A percentile compares a stretch with the other conserved stretches of the same genome.
Conservation (phyloP, 2,113 vertebrate genomes). For the human (Homo sapiens) region DNA sequence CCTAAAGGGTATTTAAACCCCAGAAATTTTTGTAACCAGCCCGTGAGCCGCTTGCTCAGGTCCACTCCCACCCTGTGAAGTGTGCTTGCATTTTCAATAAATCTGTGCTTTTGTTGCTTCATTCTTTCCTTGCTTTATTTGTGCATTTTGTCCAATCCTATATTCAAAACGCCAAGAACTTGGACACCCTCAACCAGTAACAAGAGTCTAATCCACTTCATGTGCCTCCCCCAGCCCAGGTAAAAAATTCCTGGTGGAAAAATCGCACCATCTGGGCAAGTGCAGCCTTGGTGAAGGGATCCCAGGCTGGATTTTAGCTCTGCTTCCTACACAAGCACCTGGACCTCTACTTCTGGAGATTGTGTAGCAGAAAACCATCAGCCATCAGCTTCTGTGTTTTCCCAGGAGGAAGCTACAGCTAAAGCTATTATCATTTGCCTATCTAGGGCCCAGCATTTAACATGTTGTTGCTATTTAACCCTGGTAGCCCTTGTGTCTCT, state of each 20-base stretch:
- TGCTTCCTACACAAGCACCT: not conserved
- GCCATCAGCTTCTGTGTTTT: not conserved
- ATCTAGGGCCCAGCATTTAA: not conserved
- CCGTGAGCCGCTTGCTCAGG: no score
- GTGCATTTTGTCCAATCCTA: no score
- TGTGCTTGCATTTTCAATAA: no score
- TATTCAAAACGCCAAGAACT: no score
- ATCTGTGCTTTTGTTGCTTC: no score
- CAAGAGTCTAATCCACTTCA: not conserved
- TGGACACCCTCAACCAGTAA: no score
- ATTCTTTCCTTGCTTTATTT: no score
- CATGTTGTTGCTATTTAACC: not conserved
- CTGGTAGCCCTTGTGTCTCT: not conserved
- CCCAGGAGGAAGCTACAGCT: not conserved
- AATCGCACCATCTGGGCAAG: not conserved
- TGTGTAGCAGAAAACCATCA: not conserved
- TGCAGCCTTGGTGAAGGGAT: no score
- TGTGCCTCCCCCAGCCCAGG: rapidly evolving
- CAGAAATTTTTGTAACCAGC: no score
- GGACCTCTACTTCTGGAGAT: not conserved
- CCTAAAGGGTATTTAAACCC: no score
- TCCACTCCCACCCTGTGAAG: no score
- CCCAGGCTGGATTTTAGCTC: not conserved
- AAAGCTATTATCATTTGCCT: not conserved
- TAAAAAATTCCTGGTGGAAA: not conserved